Conservation (phyloP, 2,888 invertebrate genomes). For the Luffia ferchaultella region DNA sequence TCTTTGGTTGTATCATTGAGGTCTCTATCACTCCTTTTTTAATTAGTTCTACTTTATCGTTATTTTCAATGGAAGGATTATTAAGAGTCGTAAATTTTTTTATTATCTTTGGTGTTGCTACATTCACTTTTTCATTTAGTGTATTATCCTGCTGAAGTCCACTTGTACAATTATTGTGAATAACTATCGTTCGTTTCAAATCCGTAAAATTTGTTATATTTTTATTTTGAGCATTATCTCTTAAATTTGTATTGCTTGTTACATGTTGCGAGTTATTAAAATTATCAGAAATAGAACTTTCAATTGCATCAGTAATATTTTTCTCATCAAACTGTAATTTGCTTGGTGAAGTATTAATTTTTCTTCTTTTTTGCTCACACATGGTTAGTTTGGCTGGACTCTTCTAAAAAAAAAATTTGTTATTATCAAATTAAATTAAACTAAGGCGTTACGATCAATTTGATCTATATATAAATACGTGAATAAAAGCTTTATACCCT, state of each 20-base stretch:
- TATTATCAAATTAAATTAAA: neutral
- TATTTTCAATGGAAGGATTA: no score
- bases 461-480: no score
- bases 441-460: no score
- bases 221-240: neutral
- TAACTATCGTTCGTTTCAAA: neutral
- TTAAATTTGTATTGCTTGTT: neutral
- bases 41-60: neutral
- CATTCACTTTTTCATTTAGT: no score
- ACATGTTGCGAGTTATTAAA: neutral
- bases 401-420: neutral
- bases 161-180: neutral
- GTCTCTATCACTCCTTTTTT: neutral
- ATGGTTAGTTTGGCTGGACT: neutral
- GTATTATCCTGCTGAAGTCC: no score
- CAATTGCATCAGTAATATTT: neutral
- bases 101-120: no score
- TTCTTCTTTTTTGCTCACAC: neutral
- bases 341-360: neutral
- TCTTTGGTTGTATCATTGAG: slow-evolving; percentile 17
- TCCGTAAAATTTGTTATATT: neutral
- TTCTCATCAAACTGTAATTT: neutral
- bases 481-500: no score
- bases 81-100: no score
- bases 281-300: neutral